Base-by-base conservation (phyloP, 2,888 invertebrate genomes). In the Caenorhabditis becei region DNA sequence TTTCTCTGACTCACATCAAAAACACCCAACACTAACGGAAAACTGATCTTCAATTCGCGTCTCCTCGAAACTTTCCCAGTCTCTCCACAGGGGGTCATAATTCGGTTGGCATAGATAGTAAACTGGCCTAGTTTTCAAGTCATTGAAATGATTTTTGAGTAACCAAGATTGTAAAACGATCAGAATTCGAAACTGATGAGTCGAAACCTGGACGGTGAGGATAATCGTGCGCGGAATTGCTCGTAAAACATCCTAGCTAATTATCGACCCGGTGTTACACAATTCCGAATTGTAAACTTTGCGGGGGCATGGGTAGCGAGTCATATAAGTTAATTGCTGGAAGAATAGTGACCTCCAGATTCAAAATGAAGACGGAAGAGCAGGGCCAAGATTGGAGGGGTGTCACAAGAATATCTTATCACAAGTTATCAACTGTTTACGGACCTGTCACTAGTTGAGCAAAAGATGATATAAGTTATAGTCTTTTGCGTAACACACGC, bases 271-370 rank as follows among this genome's bases (percentile, higher is more conserved):
- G 66, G 47, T 53, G 58, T 74, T 79, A 79, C 72, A 79, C 79
- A 67, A 72, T 44, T 67, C 51, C 32, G 32, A 79, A 54, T 63
- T 79, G 72, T 79, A 79, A 79, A 79, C 49, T 67, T 47, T 28
- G 53, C 53, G 54, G 65, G 23, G 2, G 20, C 23, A 37, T 18
- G 35, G 47, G 8, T 51, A 53, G 20, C 32, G 56, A 54, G 51
- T 59, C 61, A 72, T 79, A 79, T 79, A 79, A 79, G 58, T 77
- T 79, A 79, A 79, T 79, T 72, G 79, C 24, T 47, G 47, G 16
- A 37, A 35, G 49, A 10, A 41, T 14, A 47, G 20, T 53, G 61
- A 66, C 66, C 66, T 66, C 58, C 28, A 65, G 63, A 61, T 62
- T 37, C 23, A 18, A 32, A 23, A 14, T 26, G 20, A 26, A 54